These are phyloP conservation scores for Suillia variegata DNA, from an alignment of 2,888 invertebrate genomes.

Conservation along the genomic window DNA sequence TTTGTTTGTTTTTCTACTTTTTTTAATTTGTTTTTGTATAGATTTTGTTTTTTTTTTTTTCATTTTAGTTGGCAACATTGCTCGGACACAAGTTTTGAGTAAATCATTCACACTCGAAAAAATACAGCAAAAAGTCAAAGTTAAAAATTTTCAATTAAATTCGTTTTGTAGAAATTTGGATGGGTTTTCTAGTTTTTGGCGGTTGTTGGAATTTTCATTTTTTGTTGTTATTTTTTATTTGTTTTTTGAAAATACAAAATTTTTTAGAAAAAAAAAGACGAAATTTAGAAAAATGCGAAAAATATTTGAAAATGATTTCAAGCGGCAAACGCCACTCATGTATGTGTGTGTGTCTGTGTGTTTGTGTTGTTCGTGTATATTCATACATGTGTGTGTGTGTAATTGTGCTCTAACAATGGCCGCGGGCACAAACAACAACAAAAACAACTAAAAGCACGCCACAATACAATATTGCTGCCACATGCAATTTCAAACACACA, in stretches of 20 bases:
- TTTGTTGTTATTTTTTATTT: too few species aligned
- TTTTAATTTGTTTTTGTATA: too few species aligned
- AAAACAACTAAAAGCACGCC: background rate
- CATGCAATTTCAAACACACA: background rate
- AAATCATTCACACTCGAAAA: conserved; percentile 5
- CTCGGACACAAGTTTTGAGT: background rate
- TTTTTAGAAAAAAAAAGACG: conserved; percentile 4
- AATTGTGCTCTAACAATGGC: background rate
- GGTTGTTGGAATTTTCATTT: too few species aligned
- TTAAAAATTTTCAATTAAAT: conserved; percentile 4
- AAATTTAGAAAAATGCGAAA: conserved; percentile 9
- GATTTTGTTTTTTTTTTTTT: too few species aligned
- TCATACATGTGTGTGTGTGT: conserved; percentile 13
- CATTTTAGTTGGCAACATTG: too few species aligned
- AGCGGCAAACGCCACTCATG: background rate
- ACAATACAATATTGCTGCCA: conserved; percentile 5
- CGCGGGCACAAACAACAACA: background rate
- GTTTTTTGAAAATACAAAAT: too few species aligned
- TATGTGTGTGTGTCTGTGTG: background rate
- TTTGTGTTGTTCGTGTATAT: conserved; percentile 1
- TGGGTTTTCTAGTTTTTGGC: conserved; percentile 9
- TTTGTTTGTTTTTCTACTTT: too few species aligned
- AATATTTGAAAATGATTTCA: conserved; percentile 33
- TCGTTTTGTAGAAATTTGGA: background rate
- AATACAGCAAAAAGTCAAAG: background rate